These are phyloP conservation scores for Hephaestus fuliginosus DNA, from an alignment of 2,797 vertebrate species.

Conservation along the genomic window DNA sequence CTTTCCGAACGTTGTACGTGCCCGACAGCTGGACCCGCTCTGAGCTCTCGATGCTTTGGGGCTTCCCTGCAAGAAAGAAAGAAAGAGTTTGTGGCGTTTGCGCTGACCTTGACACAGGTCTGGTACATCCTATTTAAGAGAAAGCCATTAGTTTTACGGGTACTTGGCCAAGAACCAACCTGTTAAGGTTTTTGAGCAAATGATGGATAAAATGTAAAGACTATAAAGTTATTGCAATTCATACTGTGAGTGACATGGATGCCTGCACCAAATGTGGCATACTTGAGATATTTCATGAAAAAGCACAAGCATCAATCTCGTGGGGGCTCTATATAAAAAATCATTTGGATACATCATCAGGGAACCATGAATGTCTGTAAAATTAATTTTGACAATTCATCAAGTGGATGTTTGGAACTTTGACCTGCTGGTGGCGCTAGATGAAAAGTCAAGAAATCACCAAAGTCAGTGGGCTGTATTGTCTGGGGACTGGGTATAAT, in stretches of 20 bases:
- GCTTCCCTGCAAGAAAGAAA: conserved; percentile 89
- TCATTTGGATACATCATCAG: background rate
- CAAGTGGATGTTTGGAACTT: background rate
- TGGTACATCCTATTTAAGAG: background rate
- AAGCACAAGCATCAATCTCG: background rate
- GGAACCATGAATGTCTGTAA: background rate
- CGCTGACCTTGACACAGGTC: background rate
- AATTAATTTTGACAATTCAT: background rate
- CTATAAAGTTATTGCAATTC: background rate
- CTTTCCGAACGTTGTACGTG: conserved; percentile 96
- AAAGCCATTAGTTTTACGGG: background rate
- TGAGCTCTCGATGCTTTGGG: conserved; percentile 90
- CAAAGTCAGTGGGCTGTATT: background rate
- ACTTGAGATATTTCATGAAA: background rate
- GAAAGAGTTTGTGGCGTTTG: conserved; percentile 25
- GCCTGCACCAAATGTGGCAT: background rate
- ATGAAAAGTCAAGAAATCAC: background rate
- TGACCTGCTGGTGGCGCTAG: background rate
- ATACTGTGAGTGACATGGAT: background rate
- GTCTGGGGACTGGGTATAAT: background rate
- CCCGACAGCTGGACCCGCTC: conserved; percentile 97
- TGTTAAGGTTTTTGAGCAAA: background rate
- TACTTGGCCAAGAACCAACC: background rate
- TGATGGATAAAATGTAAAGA: background rate
- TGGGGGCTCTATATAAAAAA: background rate